phyloP scores from a whole-genome alignment of 1,140 invertebrate species.

The Trissolcus basalis region DNA sequence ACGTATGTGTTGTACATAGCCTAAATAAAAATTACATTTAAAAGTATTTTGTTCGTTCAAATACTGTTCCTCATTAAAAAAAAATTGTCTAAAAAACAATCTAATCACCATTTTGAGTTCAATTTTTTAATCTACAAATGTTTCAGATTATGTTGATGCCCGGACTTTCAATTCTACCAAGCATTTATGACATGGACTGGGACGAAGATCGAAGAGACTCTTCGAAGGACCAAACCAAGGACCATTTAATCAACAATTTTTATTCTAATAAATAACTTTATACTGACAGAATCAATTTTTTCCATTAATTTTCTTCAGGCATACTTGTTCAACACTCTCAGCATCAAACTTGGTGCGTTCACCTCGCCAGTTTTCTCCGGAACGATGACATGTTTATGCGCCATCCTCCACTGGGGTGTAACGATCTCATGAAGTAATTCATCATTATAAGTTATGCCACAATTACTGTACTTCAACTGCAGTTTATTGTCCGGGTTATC shows the following conservation, averaged over 20 bases:
- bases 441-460: conserved; percentile 76
- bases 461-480: conserved; percentile 81
- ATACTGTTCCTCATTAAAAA: too few species aligned
- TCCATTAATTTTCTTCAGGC: conserved; percentile 78
- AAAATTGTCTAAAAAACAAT: too few species aligned
- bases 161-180: conserved; percentile 94
- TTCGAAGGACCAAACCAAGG: conserved; percentile 82
- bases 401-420: conserved; percentile 83
- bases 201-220: conserved; percentile 92
- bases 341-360: conserved; percentile 86
- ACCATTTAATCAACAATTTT: too few species aligned
- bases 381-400: conserved; percentile 88
- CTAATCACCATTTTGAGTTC: too few species aligned
- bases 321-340: too few species aligned
- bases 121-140: too few species aligned
- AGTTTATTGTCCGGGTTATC: conserved; percentile 81
- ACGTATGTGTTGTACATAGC: conserved; percentile 77
- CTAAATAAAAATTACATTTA: conserved; percentile 76
- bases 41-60: conserved; percentile 60
- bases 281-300: background rate
- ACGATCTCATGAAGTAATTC: conserved; percentile 79
- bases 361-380: conserved; percentile 85
- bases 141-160: too few species aligned
- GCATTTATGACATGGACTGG: conserved; percentile 98
- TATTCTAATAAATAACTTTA: background rate